Conservation (phyloP, 2,797 vertebrate genomes). For the Falco naumanni region DNA sequence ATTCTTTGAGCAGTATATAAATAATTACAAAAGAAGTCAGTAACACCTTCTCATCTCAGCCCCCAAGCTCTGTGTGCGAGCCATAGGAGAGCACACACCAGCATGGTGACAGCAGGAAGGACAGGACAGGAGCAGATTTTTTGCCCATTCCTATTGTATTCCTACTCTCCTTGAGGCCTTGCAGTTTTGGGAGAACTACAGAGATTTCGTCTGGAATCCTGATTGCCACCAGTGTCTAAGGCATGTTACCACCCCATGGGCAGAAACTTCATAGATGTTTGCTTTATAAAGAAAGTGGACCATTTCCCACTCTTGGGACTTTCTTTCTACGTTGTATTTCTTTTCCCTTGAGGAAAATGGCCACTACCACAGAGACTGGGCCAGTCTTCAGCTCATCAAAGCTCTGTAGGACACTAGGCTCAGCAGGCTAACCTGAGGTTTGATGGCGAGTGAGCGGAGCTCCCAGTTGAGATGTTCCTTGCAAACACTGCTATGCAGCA, state of each 20-base stretch:
- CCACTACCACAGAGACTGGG: not conserved
- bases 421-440: not conserved
- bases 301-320: not conserved
- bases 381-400: not conserved
- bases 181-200: not conserved
- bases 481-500: not conserved
- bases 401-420: not conserved
- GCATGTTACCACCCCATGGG: rapidly evolving
- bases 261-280: not conserved
- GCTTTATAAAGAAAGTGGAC: not conserved
- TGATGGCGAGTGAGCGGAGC: not conserved
- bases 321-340: not conserved
- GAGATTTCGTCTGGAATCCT: not conserved
- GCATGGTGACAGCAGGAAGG: not conserved
- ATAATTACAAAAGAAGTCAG: not conserved
- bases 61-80: not conserved
- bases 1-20: not conserved
- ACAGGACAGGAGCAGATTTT: not conserved
- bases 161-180: not conserved
- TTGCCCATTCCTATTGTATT: not conserved
- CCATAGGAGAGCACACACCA: not conserved
- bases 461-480: not conserved
- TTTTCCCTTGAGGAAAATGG: not conserved
- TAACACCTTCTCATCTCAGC: not conserved
- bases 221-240: not conserved